A percentile compares a stretch with the other conserved stretches of the same genome.
Conservation (phyloP, 1,140 invertebrate species). For the Fopius arisanus region DNA sequence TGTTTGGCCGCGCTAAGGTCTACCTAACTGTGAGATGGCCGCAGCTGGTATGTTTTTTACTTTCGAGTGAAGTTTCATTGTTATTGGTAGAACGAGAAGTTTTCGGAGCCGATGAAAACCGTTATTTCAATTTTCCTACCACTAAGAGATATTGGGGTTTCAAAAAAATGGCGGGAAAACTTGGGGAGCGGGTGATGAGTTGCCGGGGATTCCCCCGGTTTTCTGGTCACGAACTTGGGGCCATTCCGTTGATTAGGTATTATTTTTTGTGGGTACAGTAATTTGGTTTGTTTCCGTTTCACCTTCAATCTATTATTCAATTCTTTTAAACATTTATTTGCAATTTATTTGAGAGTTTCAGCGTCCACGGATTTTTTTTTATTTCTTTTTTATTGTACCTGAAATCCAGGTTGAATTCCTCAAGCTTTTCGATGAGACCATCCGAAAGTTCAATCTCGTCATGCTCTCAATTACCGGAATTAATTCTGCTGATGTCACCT, state of each 20-base stretch:
- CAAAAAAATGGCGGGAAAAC: not conserved
- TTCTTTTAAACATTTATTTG: too few relatives aligned
- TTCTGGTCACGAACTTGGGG: not conserved
- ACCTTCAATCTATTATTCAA: too few relatives aligned
- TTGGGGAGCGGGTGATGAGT: not conserved
- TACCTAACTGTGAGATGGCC: constrained; percentile 71
- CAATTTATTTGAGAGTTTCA: too few relatives aligned
- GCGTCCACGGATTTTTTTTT: too few relatives aligned
- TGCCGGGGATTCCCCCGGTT: not conserved
- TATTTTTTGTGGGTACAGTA: not conserved
- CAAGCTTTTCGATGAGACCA: too few relatives aligned
- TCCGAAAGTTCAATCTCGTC: not conserved
- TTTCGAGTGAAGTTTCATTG: not conserved
- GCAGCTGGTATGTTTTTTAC: constrained; percentile 64
- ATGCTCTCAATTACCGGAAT: not conserved
- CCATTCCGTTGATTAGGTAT: not conserved
- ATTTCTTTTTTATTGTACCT: too few relatives aligned
- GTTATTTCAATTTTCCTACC: not conserved
- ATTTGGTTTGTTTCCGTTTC: too few relatives aligned
- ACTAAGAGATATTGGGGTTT: not conserved
- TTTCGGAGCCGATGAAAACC: not conserved
- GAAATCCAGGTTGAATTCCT: too few relatives aligned
- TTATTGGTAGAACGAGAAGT: not conserved
- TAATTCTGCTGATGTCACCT: not conserved
- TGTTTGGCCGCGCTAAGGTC: constrained; percentile 72